Base-by-base conservation (phyloP, 2,113 vertebrate genomes). In the Cyprinus carpio region DNA sequence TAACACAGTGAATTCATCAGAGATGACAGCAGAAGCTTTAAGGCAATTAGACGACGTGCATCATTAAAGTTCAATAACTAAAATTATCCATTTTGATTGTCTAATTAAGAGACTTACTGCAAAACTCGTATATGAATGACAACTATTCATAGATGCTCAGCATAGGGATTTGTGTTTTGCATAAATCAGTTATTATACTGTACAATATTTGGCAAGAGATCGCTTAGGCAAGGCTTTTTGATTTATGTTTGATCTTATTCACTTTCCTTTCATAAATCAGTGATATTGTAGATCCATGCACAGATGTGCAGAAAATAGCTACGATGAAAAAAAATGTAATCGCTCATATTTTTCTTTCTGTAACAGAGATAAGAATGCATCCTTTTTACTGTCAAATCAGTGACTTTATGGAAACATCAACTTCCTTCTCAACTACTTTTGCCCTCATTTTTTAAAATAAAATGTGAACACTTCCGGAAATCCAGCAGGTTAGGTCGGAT, bases 401-500 rank as follows among this genome's bases (percentile, higher is more conserved):
- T 84, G 56, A 84, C 34, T 43, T 37, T 43, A 46, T 85, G 60
- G 75, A 85, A 82, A 89, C 40, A 84, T 85, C 82, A 82, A 81
- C 75, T 49, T 11, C 7, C 1, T 75, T 75, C 43, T 40, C 34
- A 7, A 67, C 10, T 43, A 25, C 13, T 15, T 64, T 86, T 67
- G 71, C 51, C 67, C 27, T 79, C 77, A 34, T 69, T 78, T 58
- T 83, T 65, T 76, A 1, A 23, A 49, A 34, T 40, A 85, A 75
- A 71, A 88, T 67, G 74, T 85, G 85, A 78, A 77, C 25, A 82
- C 46, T 82, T 80, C 77, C 87, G 90, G 86, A 92, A 89, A 91
- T 91, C 89, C 86, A 23, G 2, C 54, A 65, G 85, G 85, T 87
- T 86, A 18, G 16, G 25, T 46, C 12, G 71, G 89, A 92, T 92